Evolutionary conservation across 2,888 invertebrate genomes (phyloP), one percentile per base, ranked within the genome.

Genomic region (Brachyptera putata): DNA sequence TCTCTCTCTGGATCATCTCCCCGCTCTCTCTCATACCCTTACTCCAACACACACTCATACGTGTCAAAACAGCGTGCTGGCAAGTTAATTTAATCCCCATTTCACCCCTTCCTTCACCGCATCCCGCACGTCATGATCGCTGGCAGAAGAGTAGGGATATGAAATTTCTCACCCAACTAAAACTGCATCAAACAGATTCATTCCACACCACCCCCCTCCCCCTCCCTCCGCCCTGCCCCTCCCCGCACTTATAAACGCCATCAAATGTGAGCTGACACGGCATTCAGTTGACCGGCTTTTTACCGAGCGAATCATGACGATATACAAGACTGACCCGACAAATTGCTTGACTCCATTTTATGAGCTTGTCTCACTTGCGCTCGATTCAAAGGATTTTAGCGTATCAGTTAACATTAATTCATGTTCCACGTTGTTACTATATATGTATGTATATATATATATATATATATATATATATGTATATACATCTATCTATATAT

Each of bases 151-250:
- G 24, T 22, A n/a, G 22, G 46, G 46, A 46, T 22, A 21, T 46
- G 21, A 46, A 21, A 46, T 46, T 24, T 46, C 21, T 21, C 24
- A 22, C 7, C 24, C 46, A 24, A 21, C 46, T 46, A 24, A 46
- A 46, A 46, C 46, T 46, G 46, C 46, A 46, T 46, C 24, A 21
- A 22, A 46, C 46, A 21, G 46, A 18, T 24, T 22, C 46, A n/a
- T 21, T n/a, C n/a, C 2, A 13, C 9, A n/a, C 9, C 22, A 16
- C 46, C 11, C n/a, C 41, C 5, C 4, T 21, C n/a, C 41, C 3
- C 9, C 14, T 2, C 21, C 16, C 41, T 14, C 21, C 18, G 41
- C 16, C 41, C 21, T 21, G 3, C 41, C 16, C 18, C 37, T 16
- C 9, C 37, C 11, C 41, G 21, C 41, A 3, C 18, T 21, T 5